Percentiles rank a stretch among this genome's conserved stretches.
phyloP scores from a whole-genome alignment of 2,797 vertebrate genomes.

The Neosilurus mollespiculum region DNA sequence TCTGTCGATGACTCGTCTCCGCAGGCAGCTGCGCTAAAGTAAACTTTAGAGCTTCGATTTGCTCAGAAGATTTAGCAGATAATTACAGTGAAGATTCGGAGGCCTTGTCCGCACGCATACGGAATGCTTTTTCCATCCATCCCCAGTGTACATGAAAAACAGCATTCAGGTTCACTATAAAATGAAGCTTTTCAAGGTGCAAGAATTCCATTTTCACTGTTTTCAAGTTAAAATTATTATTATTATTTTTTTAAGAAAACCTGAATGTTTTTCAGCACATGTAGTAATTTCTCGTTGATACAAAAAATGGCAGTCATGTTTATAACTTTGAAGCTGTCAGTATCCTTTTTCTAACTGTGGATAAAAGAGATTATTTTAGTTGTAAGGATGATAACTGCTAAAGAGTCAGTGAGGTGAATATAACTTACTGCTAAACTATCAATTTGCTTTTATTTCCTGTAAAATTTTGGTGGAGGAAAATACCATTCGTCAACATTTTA shows the following conservation, averaged over 20 bases:
- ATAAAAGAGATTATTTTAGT: neutral
- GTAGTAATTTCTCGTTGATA: neutral
- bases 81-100: slow-evolving; percentile 4
- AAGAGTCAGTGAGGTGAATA: neutral
- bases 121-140: neutral
- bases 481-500: neutral
- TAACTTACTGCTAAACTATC: neutral
- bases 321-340: neutral
- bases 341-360: neutral
- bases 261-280: neutral
- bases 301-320: neutral
- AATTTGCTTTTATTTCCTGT: neutral
- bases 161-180: too few species aligned
- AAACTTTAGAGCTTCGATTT: slow-evolving; percentile 6
- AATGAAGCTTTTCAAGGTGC: neutral
- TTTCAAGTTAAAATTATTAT: too few species aligned
- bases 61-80: slow-evolving; percentile 9
- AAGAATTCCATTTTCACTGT: too few species aligned
- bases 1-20: slow-evolving; percentile 25
- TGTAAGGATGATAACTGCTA: neutral
- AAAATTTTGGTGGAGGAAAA: neutral
- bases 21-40: slow-evolving; percentile 10
- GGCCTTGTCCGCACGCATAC: neutral
- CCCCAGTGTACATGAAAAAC: neutral
- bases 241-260: too few species aligned